A percentile compares a stretch with the other conserved stretches of the same genome.
phyloP scores from a whole-genome alignment of 2,113 vertebrate species.

The Rhodinocichla rosea region DNA sequence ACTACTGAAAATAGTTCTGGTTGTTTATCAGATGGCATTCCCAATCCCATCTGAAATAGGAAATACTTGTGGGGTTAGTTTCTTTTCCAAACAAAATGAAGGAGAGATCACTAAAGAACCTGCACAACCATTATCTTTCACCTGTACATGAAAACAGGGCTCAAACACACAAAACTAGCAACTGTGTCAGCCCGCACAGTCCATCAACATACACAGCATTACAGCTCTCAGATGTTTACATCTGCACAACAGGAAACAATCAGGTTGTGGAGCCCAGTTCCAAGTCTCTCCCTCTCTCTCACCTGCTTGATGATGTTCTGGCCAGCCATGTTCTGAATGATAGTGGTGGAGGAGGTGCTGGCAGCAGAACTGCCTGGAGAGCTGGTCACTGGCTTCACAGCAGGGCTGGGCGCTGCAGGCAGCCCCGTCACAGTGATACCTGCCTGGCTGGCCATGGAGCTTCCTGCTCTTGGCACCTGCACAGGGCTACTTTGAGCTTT shows the following conservation, averaged over 20 bases:
- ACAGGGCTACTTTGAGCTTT: slow-evolving; percentile 80
- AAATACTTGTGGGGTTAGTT: not conserved
- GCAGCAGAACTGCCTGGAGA: slow-evolving; percentile 78
- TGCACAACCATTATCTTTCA: not conserved
- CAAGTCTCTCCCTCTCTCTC: not conserved
- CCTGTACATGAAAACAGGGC: fast-evolving
- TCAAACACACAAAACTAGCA: not conserved
- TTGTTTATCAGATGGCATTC: not conserved
- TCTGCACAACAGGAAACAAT: not conserved
- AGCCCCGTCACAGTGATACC: slow-evolving; percentile 80
- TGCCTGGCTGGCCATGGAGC: slow-evolving; percentile 49
- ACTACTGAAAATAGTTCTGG: not conserved
- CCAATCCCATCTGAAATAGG: not conserved
- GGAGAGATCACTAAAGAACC: not conserved
- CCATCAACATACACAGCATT: not conserved
- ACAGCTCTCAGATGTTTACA: not conserved
- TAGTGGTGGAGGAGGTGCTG: slow-evolving; percentile 73
- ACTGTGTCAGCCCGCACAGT: not conserved
- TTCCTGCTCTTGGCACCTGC: slow-evolving; percentile 74
- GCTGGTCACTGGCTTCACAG: slow-evolving; percentile 79
- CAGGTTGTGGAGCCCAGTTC: fast-evolving
- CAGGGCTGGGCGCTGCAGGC: slow-evolving; percentile 69
- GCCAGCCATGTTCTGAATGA: slow-evolving; percentile 85
- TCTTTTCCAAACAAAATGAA: not conserved
- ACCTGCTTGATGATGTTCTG: slow-evolving; percentile 96